Evolutionary conservation across 2,113 vertebrate genomes (phyloP).

Genomic region (Numenius arquata): DNA sequence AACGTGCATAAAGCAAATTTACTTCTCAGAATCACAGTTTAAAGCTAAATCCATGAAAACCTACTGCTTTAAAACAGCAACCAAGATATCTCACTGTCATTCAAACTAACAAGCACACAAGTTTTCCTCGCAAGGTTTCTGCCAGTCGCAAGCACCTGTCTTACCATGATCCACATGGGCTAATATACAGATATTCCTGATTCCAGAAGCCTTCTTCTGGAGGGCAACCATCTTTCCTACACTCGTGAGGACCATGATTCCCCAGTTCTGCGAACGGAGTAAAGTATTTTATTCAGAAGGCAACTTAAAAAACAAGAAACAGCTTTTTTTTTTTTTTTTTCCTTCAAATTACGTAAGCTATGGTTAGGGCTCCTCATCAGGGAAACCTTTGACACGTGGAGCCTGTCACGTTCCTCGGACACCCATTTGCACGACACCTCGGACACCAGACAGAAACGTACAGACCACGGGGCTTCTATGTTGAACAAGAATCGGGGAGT

Average conservation of each 20-base stretch:
- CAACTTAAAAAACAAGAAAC: accelerated
- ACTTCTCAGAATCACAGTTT: background rate
- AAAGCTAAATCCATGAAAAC: background rate
- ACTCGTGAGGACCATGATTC: slow-evolving; percentile 78
- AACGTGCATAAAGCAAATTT: accelerated
- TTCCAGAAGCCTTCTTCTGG: slow-evolving; percentile 83
- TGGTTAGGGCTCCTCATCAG: accelerated
- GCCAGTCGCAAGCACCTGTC: background rate
- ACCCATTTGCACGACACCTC: accelerated
- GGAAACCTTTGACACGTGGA: accelerated
- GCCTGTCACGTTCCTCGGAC: accelerated
- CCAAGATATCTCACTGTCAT: accelerated
- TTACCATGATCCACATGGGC: slow-evolving; percentile 97
- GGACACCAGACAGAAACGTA: accelerated
- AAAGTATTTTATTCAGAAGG: accelerated
- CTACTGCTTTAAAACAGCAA: background rate
- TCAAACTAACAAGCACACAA: accelerated
- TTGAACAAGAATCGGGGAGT: accelerated
- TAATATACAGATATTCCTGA: slow-evolving; percentile 92
- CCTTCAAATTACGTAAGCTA: no score
- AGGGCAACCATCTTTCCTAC: slow-evolving; percentile 82
- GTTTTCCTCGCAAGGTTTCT: no score
- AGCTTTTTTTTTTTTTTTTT: background rate
- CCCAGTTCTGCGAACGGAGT: background rate
- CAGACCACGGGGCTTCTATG: accelerated